These are phyloP conservation scores for Rhinolophus sinicus DNA, from an alignment of 2,113 vertebrate species.

Conservation along the genomic window DNA sequence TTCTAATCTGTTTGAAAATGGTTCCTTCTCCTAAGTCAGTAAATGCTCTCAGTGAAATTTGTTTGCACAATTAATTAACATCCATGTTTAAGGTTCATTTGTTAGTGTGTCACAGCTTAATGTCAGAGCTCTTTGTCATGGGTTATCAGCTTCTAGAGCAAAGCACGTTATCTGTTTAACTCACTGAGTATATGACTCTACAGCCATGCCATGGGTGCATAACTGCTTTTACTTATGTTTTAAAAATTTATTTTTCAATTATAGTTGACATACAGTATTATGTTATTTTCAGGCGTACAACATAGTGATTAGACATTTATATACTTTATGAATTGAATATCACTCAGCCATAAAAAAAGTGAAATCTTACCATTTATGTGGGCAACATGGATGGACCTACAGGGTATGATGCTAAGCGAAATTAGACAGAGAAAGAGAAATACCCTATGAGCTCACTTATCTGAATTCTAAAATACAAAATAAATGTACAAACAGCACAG, in stretches of 20 bases:
- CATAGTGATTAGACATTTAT: neutral
- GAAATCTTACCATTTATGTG: neutral
- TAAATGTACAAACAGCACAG: neutral
- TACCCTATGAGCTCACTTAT: neutral
- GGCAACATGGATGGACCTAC: neutral
- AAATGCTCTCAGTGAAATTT: slow-evolving; percentile 45
- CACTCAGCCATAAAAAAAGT: neutral
- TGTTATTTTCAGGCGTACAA: neutral
- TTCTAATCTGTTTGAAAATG: slow-evolving; percentile 70
- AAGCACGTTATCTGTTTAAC: neutral
- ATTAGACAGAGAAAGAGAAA: neutral
- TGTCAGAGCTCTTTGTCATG: slow-evolving; percentile 43
- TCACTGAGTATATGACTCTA: rapidly evolving
- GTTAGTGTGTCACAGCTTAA: slow-evolving; percentile 40
- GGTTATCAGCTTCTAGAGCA: slow-evolving; percentile 6
- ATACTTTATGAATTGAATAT: neutral
- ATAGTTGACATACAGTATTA: neutral
- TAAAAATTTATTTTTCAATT: neutral
- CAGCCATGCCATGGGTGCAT: rapidly evolving
- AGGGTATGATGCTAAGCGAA: neutral
- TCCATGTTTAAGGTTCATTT: slow-evolving; percentile 59
- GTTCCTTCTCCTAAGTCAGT: slow-evolving; percentile 54
- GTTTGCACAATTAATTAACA: slow-evolving; percentile 73
- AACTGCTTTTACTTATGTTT: neutral
- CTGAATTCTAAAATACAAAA: neutral